These are phyloP conservation scores for Tribolium castaneum DNA, from an alignment of 1,140 invertebrate species.

Conservation along the genomic window DNA sequence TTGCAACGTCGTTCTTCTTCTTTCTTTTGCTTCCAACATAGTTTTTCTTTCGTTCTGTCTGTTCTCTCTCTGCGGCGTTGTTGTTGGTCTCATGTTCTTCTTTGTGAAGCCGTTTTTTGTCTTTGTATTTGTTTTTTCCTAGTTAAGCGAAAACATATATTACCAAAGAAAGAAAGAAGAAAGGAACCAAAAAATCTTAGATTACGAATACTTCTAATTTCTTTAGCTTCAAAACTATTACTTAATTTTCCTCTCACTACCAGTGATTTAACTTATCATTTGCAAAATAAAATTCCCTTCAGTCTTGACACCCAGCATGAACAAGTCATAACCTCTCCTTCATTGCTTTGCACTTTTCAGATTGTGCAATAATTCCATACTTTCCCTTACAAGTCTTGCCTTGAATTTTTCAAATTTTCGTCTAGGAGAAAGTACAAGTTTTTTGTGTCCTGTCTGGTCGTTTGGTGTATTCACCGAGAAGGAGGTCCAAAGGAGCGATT, in stretches of 20 bases:
- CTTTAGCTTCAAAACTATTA: too few species aligned
- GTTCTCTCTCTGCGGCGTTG: too few species aligned
- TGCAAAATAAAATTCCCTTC: neutral
- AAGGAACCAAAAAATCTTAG: too few species aligned
- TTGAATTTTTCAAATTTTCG: slow-evolving; percentile 12
- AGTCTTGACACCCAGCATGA: neutral
- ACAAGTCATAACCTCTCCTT: neutral
- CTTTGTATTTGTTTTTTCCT: too few species aligned
- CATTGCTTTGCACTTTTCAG: neutral
- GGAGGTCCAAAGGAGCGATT: neutral
- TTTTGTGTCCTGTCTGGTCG: neutral
- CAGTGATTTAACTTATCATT: neutral
- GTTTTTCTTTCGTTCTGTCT: too few species aligned
- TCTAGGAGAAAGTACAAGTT: neutral
- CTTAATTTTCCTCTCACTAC: neutral
- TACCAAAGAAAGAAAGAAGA: too few species aligned
- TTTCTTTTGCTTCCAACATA: too few species aligned
- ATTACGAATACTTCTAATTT: too few species aligned
- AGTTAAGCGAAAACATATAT: too few species aligned
- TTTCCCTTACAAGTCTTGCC: slow-evolving; percentile 5
- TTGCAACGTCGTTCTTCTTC: too few species aligned
- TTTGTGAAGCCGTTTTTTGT: too few species aligned
- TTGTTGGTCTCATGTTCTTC: too few species aligned
- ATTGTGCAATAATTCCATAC: slow-evolving; percentile 1
- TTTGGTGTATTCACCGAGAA: neutral